These are phyloP conservation scores for Grammomys dolichurus DNA, from an alignment of 2,113 vertebrate genomes.

Conservation along the genomic window DNA sequence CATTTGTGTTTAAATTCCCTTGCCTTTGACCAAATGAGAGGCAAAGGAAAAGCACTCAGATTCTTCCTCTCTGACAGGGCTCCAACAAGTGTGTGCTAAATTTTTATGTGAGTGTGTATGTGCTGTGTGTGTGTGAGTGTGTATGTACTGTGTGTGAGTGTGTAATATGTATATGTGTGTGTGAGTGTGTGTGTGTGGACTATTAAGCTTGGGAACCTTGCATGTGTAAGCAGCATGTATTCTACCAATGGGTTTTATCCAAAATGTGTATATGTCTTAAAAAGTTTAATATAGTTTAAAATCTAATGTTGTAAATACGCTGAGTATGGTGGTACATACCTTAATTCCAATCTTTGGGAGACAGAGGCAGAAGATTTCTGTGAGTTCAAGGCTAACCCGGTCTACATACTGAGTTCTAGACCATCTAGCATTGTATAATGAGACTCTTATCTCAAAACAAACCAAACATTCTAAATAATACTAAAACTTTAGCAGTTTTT, in stretches of 20 bases:
- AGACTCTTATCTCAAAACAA: not conserved
- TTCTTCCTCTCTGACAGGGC: not conserved
- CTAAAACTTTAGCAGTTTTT: not conserved
- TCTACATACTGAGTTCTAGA: not conserved
- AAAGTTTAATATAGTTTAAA: not conserved
- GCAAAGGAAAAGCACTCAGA: not conserved
- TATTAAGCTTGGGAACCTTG: not conserved
- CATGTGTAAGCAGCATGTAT: not conserved
- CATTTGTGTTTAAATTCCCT: not conserved
- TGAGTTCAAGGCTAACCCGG: not conserved
- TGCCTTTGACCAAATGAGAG: slow-evolving; percentile 35
- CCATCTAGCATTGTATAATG: not conserved
- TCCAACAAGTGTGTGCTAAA: not conserved
- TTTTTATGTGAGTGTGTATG: not conserved
- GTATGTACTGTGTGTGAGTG: not conserved
- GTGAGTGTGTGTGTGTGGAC: not conserved
- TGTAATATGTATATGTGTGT: not conserved
- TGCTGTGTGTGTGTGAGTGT: not conserved
- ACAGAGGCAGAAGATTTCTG: not conserved
- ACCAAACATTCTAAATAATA: slow-evolving; percentile 15
- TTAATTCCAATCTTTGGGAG: not conserved
- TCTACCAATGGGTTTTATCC: not conserved
- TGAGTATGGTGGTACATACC: not conserved
- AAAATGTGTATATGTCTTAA: not conserved
- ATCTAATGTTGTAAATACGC: slow-evolving; percentile 18